phyloP scores from a whole-genome alignment of 1,140 invertebrate genomes.

The Helicoverpa armigera region DNA sequence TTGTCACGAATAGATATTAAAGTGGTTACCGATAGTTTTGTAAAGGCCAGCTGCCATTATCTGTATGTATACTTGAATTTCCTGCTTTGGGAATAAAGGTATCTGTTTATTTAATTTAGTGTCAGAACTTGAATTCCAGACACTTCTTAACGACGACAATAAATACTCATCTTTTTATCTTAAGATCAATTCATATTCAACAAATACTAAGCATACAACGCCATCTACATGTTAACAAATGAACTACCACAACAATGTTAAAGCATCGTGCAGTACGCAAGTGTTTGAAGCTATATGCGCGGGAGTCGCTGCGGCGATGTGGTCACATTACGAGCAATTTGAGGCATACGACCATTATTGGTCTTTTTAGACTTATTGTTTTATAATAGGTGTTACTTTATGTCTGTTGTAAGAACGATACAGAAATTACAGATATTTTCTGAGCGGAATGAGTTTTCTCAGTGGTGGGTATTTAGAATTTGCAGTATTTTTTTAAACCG shows the following conservation, averaged over 20 bases:
- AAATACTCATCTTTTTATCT: too few species aligned
- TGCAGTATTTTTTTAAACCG: too few species aligned
- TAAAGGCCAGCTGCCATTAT: background rate
- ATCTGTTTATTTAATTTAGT: too few species aligned
- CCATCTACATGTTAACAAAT: background rate
- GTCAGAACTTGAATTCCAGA: too few species aligned
- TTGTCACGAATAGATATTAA: conserved; percentile 1
- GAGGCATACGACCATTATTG: conserved; percentile 22
- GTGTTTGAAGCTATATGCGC: conserved; percentile 3
- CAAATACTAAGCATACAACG: background rate
- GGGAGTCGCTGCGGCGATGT: conserved; percentile 3
- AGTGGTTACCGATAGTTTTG: background rate
- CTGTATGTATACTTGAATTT: background rate
- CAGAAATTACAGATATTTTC: background rate
- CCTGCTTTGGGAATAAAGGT: too few species aligned
- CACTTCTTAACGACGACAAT: too few species aligned
- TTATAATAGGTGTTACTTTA: background rate
- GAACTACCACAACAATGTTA: conserved; percentile 24
- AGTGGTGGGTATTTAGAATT: too few species aligned
- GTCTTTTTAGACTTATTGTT: conserved; percentile 38
- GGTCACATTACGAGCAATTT: conserved; percentile 41
- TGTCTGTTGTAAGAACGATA: background rate
- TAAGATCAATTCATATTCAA: conserved; percentile 31
- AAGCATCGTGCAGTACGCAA: conserved; percentile 11
- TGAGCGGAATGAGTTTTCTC: too few species aligned